Conservation (phyloP, 2,888 invertebrate genomes). For the Agrilus cyanescens region DNA sequence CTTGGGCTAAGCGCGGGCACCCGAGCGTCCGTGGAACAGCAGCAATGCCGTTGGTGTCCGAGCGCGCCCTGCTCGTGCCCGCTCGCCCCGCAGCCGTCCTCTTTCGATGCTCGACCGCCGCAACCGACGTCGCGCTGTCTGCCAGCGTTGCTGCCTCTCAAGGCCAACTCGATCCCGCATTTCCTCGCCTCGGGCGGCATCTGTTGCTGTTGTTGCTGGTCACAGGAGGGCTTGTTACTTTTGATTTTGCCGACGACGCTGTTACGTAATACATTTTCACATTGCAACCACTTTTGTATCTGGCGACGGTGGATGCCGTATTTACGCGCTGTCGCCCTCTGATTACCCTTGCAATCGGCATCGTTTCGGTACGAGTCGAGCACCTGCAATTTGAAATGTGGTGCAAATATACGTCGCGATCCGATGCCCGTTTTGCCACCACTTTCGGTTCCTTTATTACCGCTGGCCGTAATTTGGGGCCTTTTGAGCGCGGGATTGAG, state of each 20-base stretch:
- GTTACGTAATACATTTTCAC: slow-evolving; percentile 65
- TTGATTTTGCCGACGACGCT: slow-evolving; percentile 51
- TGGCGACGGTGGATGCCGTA: slow-evolving; percentile 82
- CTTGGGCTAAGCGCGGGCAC: slow-evolving; percentile 23
- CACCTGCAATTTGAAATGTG: slow-evolving; percentile 81
- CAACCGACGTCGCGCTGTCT: slow-evolving; percentile 35
- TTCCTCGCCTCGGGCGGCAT: slow-evolving; percentile 20
- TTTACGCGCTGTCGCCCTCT: slow-evolving; percentile 79
- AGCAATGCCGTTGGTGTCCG: slow-evolving; percentile 12
- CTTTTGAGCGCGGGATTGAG: slow-evolving; percentile 41
- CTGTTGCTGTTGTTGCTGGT: slow-evolving; percentile 10
- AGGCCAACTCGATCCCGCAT: slow-evolving; percentile 27
- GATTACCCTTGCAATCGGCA: slow-evolving; percentile 79
- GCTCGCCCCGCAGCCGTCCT: slow-evolving; percentile 7
- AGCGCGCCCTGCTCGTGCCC: slow-evolving; percentile 8
- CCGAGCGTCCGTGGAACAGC: slow-evolving; percentile 16
- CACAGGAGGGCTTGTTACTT: slow-evolving; percentile 10
- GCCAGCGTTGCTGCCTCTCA: slow-evolving; percentile 23
- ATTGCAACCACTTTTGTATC: slow-evolving; percentile 87
- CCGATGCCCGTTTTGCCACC: slow-evolving; percentile 48
- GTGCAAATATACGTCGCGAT: slow-evolving; percentile 77
- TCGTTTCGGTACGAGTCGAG: slow-evolving; percentile 78
- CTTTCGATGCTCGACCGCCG: slow-evolving; percentile 5
- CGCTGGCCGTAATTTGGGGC: slow-evolving; percentile 28
- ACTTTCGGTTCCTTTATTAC: slow-evolving; percentile 38